Percentiles rank a stretch among this genome's conserved stretches.
Evolutionary conservation across 2,888 invertebrate genomes (phyloP).

Genomic region (Koerneria pararmatus): DNA sequence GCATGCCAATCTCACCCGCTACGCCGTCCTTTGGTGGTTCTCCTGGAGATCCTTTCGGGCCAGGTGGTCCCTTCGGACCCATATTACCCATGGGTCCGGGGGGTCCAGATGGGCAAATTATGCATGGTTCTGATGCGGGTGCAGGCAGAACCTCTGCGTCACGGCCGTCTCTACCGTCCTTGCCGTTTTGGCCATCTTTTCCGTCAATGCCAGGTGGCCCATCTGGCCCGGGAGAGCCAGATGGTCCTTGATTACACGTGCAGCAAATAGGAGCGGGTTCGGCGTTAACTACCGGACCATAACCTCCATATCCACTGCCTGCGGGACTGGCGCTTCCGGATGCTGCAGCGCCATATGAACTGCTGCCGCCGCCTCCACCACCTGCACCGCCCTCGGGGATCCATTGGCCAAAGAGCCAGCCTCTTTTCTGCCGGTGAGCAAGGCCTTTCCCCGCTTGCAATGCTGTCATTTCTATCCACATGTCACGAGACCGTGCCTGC

Average conservation of each 20-base stretch:
- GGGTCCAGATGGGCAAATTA: slow-evolving; percentile 55
- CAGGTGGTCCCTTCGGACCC: slow-evolving; percentile 54
- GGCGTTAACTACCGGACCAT: slow-evolving; percentile 44
- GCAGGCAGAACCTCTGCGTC: slow-evolving; percentile 46
- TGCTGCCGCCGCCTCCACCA: slow-evolving; percentile 35
- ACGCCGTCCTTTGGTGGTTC: slow-evolving; percentile 46
- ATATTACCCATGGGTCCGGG: slow-evolving; percentile 54
- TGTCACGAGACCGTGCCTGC: slow-evolving; percentile 47
- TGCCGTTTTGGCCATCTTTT: slow-evolving; percentile 46
- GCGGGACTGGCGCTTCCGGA: slow-evolving; percentile 23
- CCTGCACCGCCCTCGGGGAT: slow-evolving; percentile 47
- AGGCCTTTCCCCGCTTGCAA: slow-evolving; percentile 49
- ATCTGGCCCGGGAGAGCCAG: slow-evolving; percentile 50
- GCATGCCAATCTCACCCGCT: slow-evolving; percentile 47
- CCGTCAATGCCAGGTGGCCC: slow-evolving; percentile 50
- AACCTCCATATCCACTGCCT: slow-evolving; percentile 40
- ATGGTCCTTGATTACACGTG: slow-evolving; percentile 49
- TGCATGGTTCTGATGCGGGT: slow-evolving; percentile 45
- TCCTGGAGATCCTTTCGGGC: slow-evolving; percentile 33
- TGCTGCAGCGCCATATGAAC: slow-evolving; percentile 11
- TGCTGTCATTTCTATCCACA: slow-evolving; percentile 54
- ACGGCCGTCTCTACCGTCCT: slow-evolving; percentile 47
- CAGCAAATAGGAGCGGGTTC: slow-evolving; percentile 47
- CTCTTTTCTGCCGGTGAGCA: slow-evolving; percentile 45
- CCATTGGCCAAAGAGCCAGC: slow-evolving; percentile 52